Percentiles rank a stretch among this genome's conserved stretches.
phyloP scores from a whole-genome alignment of 2,888 invertebrate species.

The Pristionchus maxplancki region DNA sequence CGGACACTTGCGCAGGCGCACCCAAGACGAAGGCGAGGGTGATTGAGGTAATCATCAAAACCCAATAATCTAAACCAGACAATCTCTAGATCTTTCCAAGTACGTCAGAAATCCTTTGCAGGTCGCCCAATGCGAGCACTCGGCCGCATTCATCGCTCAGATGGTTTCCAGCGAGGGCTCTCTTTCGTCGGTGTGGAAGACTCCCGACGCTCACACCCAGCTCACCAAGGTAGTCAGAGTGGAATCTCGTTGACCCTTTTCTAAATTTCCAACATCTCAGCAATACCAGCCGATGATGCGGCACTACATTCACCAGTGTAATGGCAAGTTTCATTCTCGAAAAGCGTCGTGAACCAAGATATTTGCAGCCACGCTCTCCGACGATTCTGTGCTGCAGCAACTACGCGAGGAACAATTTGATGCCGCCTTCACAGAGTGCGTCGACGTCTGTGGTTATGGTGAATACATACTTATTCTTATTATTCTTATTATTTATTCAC shows the following conservation, averaged over 20 bases:
- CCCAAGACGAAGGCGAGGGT: neutral
- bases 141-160: neutral
- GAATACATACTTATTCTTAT: no score
- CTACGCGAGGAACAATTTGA: neutral
- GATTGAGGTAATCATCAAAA: neutral
- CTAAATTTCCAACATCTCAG: neutral
- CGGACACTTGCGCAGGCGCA: neutral
- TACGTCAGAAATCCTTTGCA: neutral
- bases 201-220: neutral
- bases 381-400: neutral
- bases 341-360: neutral
- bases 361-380: neutral
- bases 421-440: neutral
- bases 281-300: neutral
- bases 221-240: neutral
- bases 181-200: neutral
- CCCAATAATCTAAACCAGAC: neutral
- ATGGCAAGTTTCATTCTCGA: neutral
- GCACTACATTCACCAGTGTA: neutral
- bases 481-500: no score
- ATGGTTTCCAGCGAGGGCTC: neutral
- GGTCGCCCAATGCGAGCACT: neutral
- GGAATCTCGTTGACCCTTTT: no score
- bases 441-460: neutral
- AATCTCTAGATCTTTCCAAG: no score